Conservation (phyloP, 2,888 invertebrate genomes). For the Acanthopleura granulata region DNA sequence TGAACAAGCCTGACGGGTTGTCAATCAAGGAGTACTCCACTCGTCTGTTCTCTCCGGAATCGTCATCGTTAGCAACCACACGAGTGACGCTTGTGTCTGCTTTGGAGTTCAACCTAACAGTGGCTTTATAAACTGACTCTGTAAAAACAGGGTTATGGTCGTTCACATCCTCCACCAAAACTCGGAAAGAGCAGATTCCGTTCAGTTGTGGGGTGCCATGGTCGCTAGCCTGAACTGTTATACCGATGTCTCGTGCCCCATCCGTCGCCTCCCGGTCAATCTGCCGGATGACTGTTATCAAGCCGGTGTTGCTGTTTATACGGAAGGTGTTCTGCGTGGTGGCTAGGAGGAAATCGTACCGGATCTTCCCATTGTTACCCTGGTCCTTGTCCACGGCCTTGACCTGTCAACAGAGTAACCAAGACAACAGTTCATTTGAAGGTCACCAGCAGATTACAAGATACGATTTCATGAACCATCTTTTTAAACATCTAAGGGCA, state of each 20-base stretch:
- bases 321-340: conserved; percentile 94
- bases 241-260: conserved; percentile 50
- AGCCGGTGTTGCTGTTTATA: conserved; percentile 95
- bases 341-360: conserved; percentile 83
- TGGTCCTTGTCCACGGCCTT: conserved; percentile 96
- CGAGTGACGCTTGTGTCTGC: conserved; percentile 69
- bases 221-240: conserved; percentile 96
- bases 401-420: conserved; percentile 72
- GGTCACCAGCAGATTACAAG: too few relatives aligned
- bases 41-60: conserved; percentile 94
- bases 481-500: too few relatives aligned
- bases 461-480: too few relatives aligned
- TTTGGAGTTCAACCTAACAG: conserved; percentile 54
- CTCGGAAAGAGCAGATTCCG: conserved; percentile 93
- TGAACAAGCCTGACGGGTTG: conserved; percentile 91
- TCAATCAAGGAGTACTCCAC: conserved; percentile 70
- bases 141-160: conserved; percentile 63
- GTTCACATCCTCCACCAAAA: conserved; percentile 60
- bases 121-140: conserved; percentile 53
- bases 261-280: conserved; percentile 84
- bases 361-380: conserved; percentile 82
- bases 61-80: conserved; percentile 96
- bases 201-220: conserved; percentile 98
- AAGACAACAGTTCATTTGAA: too few relatives aligned
- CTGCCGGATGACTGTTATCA: conserved; percentile 78